phyloP scores from a whole-genome alignment of 2,113 vertebrate species.

The Vireo altiloquus region DNA sequence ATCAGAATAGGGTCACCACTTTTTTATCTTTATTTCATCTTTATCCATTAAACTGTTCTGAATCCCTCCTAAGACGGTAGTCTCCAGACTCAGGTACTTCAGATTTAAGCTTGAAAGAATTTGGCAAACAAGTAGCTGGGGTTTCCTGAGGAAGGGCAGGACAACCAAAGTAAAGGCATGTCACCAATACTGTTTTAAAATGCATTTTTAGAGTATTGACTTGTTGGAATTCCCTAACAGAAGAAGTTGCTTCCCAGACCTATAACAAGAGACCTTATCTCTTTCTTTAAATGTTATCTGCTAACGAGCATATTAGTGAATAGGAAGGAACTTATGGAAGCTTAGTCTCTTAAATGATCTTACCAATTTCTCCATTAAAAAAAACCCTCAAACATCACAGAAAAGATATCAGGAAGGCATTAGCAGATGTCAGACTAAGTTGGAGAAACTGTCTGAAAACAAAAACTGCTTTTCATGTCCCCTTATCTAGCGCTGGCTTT shows the following conservation, averaged over 20 bases:
- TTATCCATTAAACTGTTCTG: background rate
- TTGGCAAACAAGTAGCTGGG: background rate
- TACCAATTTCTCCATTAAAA: background rate
- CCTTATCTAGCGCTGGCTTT: background rate
- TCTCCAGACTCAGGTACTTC: background rate
- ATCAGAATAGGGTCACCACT: background rate
- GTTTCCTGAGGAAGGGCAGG: background rate
- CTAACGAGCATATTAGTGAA: background rate
- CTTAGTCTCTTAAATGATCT: background rate
- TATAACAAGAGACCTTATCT: background rate
- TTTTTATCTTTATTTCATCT: background rate
- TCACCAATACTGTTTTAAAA: background rate
- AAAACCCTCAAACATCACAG: background rate
- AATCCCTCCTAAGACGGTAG: background rate
- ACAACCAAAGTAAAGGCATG: background rate
- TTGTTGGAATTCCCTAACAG: background rate
- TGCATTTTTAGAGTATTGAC: background rate
- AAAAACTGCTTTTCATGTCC: background rate
- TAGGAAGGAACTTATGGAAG: background rate
- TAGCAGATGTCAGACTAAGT: background rate
- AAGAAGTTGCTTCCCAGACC: background rate
- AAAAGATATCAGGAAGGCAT: background rate
- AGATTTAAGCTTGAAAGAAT: background rate
- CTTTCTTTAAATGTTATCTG: background rate
- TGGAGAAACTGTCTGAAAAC: background rate